Conservation (phyloP, 2,113 vertebrate species). For the Neopipo cinnamomea region DNA sequence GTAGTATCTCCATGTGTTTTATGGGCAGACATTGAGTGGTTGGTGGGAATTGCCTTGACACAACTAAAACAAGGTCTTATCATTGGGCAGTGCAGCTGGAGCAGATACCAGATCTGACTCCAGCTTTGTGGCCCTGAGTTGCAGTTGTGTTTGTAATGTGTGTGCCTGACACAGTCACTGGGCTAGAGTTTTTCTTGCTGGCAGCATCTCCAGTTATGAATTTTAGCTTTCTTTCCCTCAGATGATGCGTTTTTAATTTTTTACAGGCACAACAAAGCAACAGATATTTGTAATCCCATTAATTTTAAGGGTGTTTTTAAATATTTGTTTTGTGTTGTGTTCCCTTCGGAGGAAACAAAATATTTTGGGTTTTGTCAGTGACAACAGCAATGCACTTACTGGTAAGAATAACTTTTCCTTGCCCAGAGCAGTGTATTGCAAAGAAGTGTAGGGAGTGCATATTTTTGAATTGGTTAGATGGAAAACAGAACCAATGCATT, state of each 20-base stretch:
- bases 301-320: background rate
- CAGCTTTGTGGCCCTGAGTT: background rate
- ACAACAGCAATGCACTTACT: background rate
- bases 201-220: background rate
- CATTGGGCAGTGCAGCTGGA: background rate
- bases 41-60: background rate
- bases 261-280: background rate
- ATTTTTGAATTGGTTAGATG: constrained; percentile 64
- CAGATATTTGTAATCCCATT: background rate
- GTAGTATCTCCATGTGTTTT: background rate
- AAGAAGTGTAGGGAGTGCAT: constrained; percentile 39
- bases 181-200: background rate
- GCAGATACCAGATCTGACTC: background rate
- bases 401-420: constrained; percentile 31
- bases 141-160: accelerated
- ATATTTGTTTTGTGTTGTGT: background rate
- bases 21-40: background rate
- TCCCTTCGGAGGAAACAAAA: background rate
- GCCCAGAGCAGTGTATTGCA: constrained; percentile 33
- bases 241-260: background rate
- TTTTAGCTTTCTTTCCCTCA: background rate
- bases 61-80: background rate
- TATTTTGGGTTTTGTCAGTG: constrained; percentile 39
- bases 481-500: constrained; percentile 70
- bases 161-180: background rate